Evolutionary conservation across 2,113 vertebrate species (phyloP).

Genomic region (Quiscalus mexicanus): DNA sequence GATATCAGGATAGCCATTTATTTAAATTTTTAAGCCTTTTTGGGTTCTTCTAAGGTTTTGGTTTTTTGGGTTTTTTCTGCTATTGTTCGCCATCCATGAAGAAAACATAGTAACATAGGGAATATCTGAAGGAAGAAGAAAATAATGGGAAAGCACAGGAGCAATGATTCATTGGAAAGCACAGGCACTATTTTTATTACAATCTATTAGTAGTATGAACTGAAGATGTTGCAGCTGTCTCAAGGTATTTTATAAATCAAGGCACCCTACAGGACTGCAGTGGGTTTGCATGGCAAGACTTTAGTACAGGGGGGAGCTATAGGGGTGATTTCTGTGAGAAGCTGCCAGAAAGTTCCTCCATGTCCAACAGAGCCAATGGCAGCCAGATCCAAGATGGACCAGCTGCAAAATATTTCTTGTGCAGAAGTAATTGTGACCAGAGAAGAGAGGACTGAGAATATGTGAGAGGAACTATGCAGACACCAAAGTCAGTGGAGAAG

Average conservation of each 20-base stretch:
- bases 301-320: not conserved
- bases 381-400: not conserved
- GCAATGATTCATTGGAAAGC: not conserved
- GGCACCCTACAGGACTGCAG: not conserved
- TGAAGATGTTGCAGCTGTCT: not conserved
- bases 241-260: not conserved
- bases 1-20: not conserved
- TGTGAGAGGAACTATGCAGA: not conserved
- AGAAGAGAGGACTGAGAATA: not conserved
- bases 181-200: not conserved
- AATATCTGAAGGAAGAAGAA: not conserved
- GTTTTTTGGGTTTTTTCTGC: not conserved
- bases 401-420: accelerated
- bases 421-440: not conserved
- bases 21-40: not conserved
- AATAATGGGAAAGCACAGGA: not conserved
- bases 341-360: not conserved
- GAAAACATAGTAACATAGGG: not conserved
- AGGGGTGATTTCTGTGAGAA: not conserved
- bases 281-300: not conserved
- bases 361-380: not conserved
- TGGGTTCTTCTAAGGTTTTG: not conserved
- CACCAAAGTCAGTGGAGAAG: not conserved
- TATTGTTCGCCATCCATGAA: not conserved
- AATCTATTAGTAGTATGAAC: not conserved